Evolutionary conservation across 1,140 invertebrate species (phyloP).

Genomic region (Zaprionus capensis): DNA sequence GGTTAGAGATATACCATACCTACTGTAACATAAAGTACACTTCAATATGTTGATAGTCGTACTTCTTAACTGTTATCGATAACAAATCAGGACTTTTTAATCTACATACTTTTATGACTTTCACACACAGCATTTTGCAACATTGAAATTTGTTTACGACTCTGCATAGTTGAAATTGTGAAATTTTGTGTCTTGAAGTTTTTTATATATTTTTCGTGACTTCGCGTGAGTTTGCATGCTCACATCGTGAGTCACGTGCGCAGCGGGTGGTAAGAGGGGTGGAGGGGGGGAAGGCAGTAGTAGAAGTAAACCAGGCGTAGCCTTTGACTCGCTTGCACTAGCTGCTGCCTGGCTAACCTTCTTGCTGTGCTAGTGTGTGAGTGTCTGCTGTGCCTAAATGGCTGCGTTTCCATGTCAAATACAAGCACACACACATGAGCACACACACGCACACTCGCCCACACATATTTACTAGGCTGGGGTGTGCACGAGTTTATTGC

Average conservation of each 20-base stretch:
- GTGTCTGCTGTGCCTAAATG: conserved; percentile 45
- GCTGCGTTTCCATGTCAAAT: conserved; percentile 51
- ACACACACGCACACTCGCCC: conserved; percentile 16
- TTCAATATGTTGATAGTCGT: neutral
- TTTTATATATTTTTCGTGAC: neutral
- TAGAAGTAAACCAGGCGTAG: neutral
- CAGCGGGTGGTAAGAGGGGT: neutral
- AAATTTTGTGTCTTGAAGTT: neutral
- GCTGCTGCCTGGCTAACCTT: conserved; percentile 13
- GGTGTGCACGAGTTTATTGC: conserved; percentile 50
- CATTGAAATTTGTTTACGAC: neutral
- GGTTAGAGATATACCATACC: too few relatives aligned
- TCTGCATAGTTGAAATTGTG: neutral
- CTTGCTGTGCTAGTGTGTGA: conserved; percentile 24
- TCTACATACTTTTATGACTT: neutral
- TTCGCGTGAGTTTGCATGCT: neutral
- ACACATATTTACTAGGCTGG: neutral
- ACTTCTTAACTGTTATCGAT: neutral
- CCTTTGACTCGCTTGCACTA: neutral
- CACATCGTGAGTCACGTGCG: conserved; percentile 18
- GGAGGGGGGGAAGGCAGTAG: neutral
- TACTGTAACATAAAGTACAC: too few relatives aligned
- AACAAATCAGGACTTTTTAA: neutral
- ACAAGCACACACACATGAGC: conserved; percentile 16
- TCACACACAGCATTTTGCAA: neutral